Percentiles rank a stretch among this genome's conserved stretches.
Conservation (phyloP, 2,888 invertebrate genomes). For the Hirtodrosophila trivittata region DNA sequence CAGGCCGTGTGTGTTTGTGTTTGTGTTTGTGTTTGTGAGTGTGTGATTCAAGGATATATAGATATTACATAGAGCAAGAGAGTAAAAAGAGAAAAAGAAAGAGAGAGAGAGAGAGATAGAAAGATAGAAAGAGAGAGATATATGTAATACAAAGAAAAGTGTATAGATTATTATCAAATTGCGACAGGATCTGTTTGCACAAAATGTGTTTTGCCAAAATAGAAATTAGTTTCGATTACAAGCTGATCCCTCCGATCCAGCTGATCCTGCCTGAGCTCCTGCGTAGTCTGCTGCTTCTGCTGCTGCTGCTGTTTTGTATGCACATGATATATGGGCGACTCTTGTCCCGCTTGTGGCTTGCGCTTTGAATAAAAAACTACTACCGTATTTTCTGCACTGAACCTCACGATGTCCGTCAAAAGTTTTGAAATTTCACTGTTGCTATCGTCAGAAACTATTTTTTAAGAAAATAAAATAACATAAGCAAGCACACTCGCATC, state of each 20-base stretch:
- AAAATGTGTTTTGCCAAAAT: slow-evolving; percentile 23
- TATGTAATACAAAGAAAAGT: slow-evolving; percentile 14
- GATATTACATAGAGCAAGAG: slow-evolving; percentile 7
- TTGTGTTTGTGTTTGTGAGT: slow-evolving; percentile 4
- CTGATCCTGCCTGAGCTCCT: slow-evolving; percentile 12
- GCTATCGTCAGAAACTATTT: slow-evolving; percentile 24
- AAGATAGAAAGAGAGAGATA: slow-evolving; percentile 18
- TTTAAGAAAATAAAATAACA: slow-evolving; percentile 17
- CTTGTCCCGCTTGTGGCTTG: slow-evolving; percentile 26
- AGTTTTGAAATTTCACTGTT: slow-evolving; percentile 37
- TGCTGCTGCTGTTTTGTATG: slow-evolving; percentile 32
- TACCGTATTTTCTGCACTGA: slow-evolving; percentile 84
- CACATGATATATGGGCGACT: slow-evolving; percentile 21
- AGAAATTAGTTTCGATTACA: slow-evolving; percentile 17
- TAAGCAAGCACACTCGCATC: slow-evolving; percentile 2
- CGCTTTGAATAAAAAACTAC: slow-evolving; percentile 83
- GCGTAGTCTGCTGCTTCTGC: slow-evolving; percentile 16
- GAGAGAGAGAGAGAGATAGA: slow-evolving; percentile 15
- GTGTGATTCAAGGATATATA: too few species aligned
- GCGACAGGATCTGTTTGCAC: slow-evolving; percentile 14
- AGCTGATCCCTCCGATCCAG: slow-evolving; percentile 24
- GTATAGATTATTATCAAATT: neutral
- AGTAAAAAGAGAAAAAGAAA: slow-evolving; percentile 3
- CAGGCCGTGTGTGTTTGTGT: neutral
- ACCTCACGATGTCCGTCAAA: slow-evolving; percentile 69